Evolutionary conservation across 2,888 invertebrate genomes (phyloP).

Genomic region (Hirtodrosophila trivittata): DNA sequence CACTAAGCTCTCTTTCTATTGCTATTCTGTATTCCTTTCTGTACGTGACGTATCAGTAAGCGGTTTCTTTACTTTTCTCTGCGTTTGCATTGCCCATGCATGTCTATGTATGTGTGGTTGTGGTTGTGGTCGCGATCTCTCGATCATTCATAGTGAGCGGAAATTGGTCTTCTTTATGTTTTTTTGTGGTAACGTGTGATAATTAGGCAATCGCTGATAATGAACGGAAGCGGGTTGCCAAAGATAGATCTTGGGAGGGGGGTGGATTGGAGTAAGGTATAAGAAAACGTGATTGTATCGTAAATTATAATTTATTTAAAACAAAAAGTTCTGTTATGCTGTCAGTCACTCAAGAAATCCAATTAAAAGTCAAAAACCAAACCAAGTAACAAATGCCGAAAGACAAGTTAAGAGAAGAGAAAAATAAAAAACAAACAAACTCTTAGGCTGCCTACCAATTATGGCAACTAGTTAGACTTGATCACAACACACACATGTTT

Average conservation of each 20-base stretch:
- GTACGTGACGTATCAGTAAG: constrained; percentile 26
- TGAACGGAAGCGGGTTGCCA: constrained; percentile 25
- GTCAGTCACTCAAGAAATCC: constrained; percentile 29
- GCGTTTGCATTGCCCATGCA: constrained; percentile 50
- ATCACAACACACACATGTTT: constrained; percentile 20
- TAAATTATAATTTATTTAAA: constrained; percentile 22
- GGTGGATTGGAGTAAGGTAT: constrained; percentile 1
- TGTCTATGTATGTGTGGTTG: constrained; percentile 7
- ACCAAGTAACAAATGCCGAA: constrained; percentile 25
- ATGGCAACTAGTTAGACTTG: constrained; percentile 55
- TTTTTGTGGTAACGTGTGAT: constrained; percentile 34
- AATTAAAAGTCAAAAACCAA: constrained; percentile 35
- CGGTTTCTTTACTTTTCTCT: constrained; percentile 5
- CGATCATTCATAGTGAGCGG: constrained; percentile 26
- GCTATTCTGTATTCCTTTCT: constrained; percentile 24
- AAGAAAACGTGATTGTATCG: too few relatives aligned
- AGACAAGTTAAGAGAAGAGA: constrained; percentile 17
- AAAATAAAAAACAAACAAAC: constrained; percentile 6
- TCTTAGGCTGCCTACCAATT: constrained; percentile 51
- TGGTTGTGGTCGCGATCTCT: constrained; percentile 13
- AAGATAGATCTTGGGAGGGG: constrained; percentile 2
- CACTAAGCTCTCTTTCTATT: constrained; percentile 23
- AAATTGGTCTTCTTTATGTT: constrained; percentile 21
- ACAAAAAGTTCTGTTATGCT: constrained; percentile 34
- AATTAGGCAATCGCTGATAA: constrained; percentile 23